These are phyloP conservation scores for Cheilosia variabilis DNA, from an alignment of 2,888 invertebrate species.

Conservation along the genomic window DNA sequence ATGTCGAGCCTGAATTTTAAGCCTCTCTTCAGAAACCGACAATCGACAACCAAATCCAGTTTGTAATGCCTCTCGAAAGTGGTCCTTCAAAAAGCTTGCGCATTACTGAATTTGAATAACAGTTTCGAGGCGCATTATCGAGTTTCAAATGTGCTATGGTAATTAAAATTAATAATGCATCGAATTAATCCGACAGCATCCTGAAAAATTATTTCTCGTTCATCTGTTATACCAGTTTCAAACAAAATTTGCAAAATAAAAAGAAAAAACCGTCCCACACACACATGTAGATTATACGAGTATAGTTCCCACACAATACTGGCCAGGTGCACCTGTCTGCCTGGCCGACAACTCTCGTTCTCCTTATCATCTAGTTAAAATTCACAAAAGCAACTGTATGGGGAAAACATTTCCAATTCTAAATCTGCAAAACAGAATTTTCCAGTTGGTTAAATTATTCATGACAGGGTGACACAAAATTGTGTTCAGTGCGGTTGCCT, in stretches of 20 bases:
- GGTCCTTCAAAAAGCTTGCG: not conserved
- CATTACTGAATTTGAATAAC: not conserved
- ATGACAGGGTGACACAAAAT: conserved; percentile 66
- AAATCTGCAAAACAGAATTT: conserved; percentile 68
- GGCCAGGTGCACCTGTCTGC: conserved; percentile 3
- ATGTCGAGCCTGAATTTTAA: too few relatives aligned
- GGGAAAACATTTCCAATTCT: conserved; percentile 64
- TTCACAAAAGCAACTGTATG: conserved; percentile 66
- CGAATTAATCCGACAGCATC: not conserved
- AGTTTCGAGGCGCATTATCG: not conserved
- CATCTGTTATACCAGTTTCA: not conserved
- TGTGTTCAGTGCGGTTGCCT: conserved; percentile 26
- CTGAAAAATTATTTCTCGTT: not conserved
- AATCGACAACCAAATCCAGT: too few relatives aligned
- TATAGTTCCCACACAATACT: not conserved
- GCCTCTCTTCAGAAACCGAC: too few relatives aligned
- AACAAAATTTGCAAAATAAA: not conserved
- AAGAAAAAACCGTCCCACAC: not conserved
- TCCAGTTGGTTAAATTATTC: conserved; percentile 74
- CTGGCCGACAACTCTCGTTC: not conserved
- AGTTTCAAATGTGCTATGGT: not conserved
- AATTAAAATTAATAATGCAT: conserved; percentile 6
- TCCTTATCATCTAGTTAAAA: conserved; percentile 53
- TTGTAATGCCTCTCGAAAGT: not conserved
- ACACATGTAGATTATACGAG: not conserved